Conservation (phyloP, 2,113 vertebrate species). For the Anhinga anhinga region DNA sequence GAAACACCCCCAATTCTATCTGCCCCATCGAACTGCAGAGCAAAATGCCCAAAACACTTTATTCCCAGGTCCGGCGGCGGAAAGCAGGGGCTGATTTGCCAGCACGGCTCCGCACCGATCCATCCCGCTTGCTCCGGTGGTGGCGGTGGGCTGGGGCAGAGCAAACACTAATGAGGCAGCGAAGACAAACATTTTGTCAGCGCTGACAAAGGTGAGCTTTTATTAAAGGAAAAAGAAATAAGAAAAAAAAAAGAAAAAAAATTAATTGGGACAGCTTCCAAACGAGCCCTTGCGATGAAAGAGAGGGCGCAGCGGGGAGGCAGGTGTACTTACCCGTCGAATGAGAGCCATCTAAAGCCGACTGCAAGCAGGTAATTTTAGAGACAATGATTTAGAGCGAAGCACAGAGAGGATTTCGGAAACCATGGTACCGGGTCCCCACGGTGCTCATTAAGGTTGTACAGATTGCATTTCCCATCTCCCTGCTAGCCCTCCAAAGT, state of each 20-base stretch:
- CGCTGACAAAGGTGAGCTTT: neutral
- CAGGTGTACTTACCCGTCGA: conserved; percentile 76
- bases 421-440: conserved; percentile 82
- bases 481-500: conserved; percentile 79
- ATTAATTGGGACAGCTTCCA: conserved; percentile 26
- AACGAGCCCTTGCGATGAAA: neutral
- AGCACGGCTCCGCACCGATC: neutral
- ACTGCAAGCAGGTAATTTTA: conserved; percentile 56
- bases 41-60: fast-evolving
- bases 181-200: conserved; percentile 15
- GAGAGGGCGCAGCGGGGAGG: neutral
- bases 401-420: conserved; percentile 66
- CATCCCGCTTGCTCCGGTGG: neutral
- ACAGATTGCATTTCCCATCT: conserved; percentile 82
- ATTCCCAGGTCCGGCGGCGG: fast-evolving
- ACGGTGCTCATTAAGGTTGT: conserved; percentile 90
- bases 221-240: neutral
- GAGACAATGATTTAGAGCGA: conserved; percentile 75
- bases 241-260: neutral
- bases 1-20: fast-evolving
- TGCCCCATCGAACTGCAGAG: fast-evolving
- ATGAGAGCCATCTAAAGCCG: conserved; percentile 71
- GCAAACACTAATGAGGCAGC: neutral
- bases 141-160: neutral
- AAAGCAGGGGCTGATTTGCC: neutral